Conservation (phyloP, 2,113 vertebrate genomes). For the Tyto alba region DNA sequence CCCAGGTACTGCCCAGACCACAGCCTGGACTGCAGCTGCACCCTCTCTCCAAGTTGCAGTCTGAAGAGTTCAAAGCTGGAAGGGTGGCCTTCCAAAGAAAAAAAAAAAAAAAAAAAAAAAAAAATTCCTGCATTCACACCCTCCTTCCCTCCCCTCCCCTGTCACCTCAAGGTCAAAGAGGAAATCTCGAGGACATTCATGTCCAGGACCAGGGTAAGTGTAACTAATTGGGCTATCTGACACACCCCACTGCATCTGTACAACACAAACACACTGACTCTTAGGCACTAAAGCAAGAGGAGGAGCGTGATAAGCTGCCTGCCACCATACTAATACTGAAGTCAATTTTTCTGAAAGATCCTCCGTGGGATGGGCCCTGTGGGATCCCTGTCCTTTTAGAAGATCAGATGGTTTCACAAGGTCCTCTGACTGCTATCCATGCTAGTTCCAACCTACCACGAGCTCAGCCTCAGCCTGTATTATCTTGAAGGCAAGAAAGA, state of each 20-base stretch:
- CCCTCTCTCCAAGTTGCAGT: accelerated
- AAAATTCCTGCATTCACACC: neutral
- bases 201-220: neutral
- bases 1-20: neutral
- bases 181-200: neutral
- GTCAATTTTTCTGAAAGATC: neutral
- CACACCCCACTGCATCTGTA: neutral
- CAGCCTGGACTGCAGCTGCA: neutral
- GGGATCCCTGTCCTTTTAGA: neutral
- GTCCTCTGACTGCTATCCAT: neutral
- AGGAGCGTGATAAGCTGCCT: neutral
- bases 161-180: neutral
- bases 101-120: too few relatives aligned
- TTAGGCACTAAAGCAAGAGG: neutral
- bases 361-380: accelerated
- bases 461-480: neutral
- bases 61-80: neutral
- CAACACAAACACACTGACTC: neutral
- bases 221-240: neutral
- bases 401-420: too few relatives aligned
- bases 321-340: neutral
- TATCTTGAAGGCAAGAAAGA: neutral
- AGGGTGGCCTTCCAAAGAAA: neutral
- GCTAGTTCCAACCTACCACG: neutral
- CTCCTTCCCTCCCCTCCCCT: neutral